Percentiles rank a stretch among this genome's conserved stretches.
phyloP scores from a whole-genome alignment of 35 echinoderm and acorn worm species.

The Apostichopus japonicus region DNA sequence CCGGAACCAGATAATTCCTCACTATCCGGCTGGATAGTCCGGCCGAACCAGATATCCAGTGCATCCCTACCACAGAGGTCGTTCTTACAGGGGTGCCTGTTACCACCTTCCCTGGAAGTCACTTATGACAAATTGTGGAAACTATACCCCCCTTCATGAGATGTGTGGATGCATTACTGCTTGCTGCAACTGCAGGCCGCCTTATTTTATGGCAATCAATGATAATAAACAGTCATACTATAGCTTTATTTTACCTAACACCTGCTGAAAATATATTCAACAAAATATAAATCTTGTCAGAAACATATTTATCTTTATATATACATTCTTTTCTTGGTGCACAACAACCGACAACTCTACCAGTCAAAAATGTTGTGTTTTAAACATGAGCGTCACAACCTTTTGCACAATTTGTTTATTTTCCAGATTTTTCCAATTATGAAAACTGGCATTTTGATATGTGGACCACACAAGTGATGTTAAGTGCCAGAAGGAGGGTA shows the following conservation, averaged over 20 bases:
- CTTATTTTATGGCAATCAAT: neutral
- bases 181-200: too few species aligned
- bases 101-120: too few species aligned
- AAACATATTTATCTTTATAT: neutral
- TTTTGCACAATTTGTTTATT: neutral
- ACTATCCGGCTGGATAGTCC: too few species aligned
- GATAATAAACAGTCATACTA: slow-evolving; percentile 1
- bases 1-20: too few species aligned
- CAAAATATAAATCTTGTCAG: neutral
- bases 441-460: neutral
- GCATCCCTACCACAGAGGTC: too few species aligned
- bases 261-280: neutral
- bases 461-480: slow-evolving; percentile 5
- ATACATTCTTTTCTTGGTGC: neutral
- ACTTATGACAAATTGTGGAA: too few species aligned
- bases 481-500: slow-evolving; percentile 14
- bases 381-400: neutral
- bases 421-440: slow-evolving; percentile 18
- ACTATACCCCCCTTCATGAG: too few species aligned
- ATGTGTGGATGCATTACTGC: too few species aligned
- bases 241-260: neutral
- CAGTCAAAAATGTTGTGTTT: neutral
- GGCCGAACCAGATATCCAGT: too few species aligned
- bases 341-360: neutral
- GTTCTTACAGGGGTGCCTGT: too few species aligned